Evolutionary conservation across 2,888 invertebrate species (phyloP), one percentile per base, ranked within the genome.

Genomic region (Lymantria dispar): DNA sequence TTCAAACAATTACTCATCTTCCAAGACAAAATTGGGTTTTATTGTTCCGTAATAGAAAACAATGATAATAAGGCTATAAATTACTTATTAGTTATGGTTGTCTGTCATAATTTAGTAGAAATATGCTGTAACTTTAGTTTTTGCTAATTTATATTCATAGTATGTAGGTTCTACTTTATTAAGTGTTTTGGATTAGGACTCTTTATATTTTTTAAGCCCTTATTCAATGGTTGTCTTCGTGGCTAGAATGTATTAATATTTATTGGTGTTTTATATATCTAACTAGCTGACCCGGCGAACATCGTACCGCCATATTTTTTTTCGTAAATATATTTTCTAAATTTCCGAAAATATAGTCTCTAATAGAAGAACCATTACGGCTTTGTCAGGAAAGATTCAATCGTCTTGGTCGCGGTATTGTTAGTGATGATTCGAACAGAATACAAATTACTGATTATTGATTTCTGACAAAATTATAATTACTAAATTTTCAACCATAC

Each of bases 201-300:
- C 69, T 72, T 76, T 74, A 72, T 68, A 33, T 43, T 69, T 66
- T 76, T 63, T 63, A 74, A 77, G 68, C 72, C 70, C 64, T 33
- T 68, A 58, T 68, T 59, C 58, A 70, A 68, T 50, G 68, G 76
- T 68, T 75, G 77, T 79, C 77, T 68, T 72, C 77, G 79, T 79
- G 85, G 66, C 61, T 66, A 53, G 87, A 87, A 87, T 88, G 85
- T 68, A 83, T 87, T 77, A 86, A 87, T 83, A 69, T 59, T 85
- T 81, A 86, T 81, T 77, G 76, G 60, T 70, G 70, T 78, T 78
- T 74, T 71, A 68, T 68, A 60, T 76, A 68, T 22, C n/a, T n/a
- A n/a, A n/a, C n/a, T n/a, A n/a, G n/a, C n/a, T n/a, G n/a, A n/a
- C n/a, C n/a, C n/a, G n/a, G n/a, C n/a, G n/a, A n/a, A n/a, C n/a